Conservation (phyloP, 2,797 vertebrate genomes). For the Lacerta bilineata region DNA sequence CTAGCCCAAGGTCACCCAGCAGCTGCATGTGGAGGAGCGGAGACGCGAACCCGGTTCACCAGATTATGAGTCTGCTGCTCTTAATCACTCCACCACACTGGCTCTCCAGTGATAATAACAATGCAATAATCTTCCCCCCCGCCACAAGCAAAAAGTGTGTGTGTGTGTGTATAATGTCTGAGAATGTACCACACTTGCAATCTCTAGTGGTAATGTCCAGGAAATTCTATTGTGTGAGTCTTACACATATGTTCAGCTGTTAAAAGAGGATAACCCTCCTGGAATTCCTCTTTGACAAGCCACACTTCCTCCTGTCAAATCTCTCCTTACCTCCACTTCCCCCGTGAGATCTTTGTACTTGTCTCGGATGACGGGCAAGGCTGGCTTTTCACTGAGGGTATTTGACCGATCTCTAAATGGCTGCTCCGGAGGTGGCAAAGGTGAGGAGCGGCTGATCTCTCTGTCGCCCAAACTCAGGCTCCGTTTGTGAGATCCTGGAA, state of each 20-base stretch:
- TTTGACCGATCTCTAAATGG: conserved; percentile 94
- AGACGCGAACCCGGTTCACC: no score
- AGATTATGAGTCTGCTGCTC: no score
- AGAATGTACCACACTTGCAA: not conserved
- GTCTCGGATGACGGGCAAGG: conserved; percentile 95
- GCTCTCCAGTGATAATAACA: no score
- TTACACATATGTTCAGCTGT: no score
- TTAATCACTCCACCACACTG: no score
- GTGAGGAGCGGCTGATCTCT: conserved; percentile 89
- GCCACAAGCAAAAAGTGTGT: no score
- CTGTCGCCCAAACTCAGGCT: conserved; percentile 97
- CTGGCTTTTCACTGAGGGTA: conserved; percentile 93
- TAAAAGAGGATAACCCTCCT: not conserved
- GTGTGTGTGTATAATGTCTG: no score
- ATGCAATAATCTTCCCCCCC: not conserved
- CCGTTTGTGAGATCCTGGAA: conserved; percentile 94
- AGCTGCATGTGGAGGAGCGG: no score
- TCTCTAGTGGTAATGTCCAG: not conserved
- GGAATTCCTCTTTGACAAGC: not conserved
- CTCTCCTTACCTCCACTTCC: conserved; percentile 92
- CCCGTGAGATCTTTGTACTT: conserved; percentile 99
- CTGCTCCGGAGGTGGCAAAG: conserved; percentile 88
- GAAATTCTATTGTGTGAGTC: not conserved
- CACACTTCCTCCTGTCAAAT: fast-evolving
- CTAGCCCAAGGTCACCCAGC: no score